phyloP scores from a whole-genome alignment of 2,797 vertebrate species.

The Huso huso region DNA sequence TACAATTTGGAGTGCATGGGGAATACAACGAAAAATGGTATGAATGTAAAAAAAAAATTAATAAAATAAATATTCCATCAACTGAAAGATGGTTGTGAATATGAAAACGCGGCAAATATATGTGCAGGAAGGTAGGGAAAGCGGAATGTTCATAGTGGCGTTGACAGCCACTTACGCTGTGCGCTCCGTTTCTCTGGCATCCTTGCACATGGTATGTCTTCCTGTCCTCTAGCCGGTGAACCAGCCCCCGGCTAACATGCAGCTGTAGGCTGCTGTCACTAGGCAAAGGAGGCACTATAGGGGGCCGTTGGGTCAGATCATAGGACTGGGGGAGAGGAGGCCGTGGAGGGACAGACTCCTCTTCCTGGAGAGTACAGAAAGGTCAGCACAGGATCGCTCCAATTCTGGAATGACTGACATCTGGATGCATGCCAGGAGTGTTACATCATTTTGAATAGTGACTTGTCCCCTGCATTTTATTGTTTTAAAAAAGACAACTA shows the following conservation, averaged over 20 bases:
- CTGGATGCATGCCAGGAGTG: no score
- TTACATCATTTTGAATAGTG: no score
- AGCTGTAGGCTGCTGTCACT: constrained; percentile 67
- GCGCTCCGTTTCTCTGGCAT: constrained; percentile 83
- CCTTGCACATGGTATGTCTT: constrained; percentile 68
- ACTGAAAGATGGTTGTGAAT: neutral
- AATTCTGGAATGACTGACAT: no score
- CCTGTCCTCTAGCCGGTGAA: constrained; percentile 85
- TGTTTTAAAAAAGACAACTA: no score
- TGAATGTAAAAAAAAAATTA: neutral
- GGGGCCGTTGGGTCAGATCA: constrained; percentile 79
- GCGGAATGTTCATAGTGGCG: constrained; percentile 30
- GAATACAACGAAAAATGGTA: no score
- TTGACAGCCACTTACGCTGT: constrained; percentile 78
- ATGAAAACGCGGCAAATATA: constrained; percentile 21
- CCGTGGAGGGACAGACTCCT: constrained; percentile 87
- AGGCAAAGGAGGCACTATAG: constrained; percentile 73
- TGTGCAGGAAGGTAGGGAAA: constrained; percentile 2
- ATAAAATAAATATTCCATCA: neutral
- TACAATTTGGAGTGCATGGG: no score
- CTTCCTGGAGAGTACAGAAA: constrained; percentile 87
- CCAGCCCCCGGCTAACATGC: constrained; percentile 71
- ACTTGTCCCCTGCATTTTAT: no score
- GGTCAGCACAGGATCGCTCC: constrained; percentile 55
- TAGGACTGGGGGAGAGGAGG: constrained; percentile 94